Base-by-base conservation (phyloP, 1,140 invertebrate species). In the Cepaea nemoralis region DNA sequence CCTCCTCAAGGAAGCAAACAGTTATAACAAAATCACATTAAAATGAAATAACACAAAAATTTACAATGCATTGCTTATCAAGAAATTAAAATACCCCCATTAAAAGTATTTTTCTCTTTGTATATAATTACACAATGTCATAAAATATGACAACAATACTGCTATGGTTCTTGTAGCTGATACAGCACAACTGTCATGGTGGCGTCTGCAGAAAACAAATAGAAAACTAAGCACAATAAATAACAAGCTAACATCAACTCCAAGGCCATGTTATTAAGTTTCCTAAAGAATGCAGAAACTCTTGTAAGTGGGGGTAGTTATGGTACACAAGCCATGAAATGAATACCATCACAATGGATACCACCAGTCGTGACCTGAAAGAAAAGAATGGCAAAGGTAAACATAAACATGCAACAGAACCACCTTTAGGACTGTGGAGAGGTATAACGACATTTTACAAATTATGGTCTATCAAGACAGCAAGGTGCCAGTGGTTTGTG, bases 281-380 rank as follows among this genome's bases (percentile, higher is more conserved):
- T 31, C 50, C 35, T 22, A 76, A 10, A 19, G 74, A 55, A 6
- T 24, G 16, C 33, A 37, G 10, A 0, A 31, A 22, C 10, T 14
- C 27, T 31, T 76, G 6, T 14, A 76, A 8, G 37, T 8, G 22
- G 45, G 2, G 22, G n/a, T 35, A 59, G 48, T 76, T 50, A 14
- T 59, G 74, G 48, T 76, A 76, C 6, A 76, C 5, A 19, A 76
- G 74, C 74, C 74, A 76, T 6, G 74, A 40, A 33, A 55, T 5
- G 2, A 55, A 8, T 10, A 45, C 40, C 14, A 48, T 45, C 27
- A 59, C 31, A 16, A 50, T 5, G 40, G 74, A 76, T 45, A 76
- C 14, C 42, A 76, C n/a, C 74, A 76, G 31, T 33, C 74, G 5
- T 10, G 74, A 33, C 74, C 74, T 76, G 74, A 37, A 73, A 73